These are phyloP conservation scores for Chromoteleia sp. DNA, from an alignment of 2,888 invertebrate genomes.

Conservation along the genomic window DNA sequence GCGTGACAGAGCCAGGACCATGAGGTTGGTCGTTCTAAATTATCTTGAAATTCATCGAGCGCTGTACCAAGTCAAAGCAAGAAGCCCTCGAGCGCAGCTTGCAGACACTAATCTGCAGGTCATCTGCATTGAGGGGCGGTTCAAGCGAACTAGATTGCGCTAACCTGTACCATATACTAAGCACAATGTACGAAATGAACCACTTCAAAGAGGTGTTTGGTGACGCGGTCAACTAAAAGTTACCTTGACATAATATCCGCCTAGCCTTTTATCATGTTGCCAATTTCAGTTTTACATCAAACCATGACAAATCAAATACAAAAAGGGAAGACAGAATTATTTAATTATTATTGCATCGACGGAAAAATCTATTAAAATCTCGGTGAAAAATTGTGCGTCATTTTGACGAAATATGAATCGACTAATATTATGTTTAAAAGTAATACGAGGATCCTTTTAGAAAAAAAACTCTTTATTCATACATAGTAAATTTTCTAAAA, in stretches of 20 bases:
- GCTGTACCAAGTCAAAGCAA: slow-evolving; percentile 75
- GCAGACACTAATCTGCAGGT: slow-evolving; percentile 76
- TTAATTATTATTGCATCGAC: no score
- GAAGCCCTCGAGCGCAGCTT: slow-evolving; percentile 72
- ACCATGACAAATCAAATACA: neutral
- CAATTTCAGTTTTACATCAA: slow-evolving; percentile 16
- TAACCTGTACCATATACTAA: slow-evolving; percentile 46
- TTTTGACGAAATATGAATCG: no score
- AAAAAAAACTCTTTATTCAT: no score
- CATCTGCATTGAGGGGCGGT: slow-evolving; percentile 75
- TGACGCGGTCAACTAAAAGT: slow-evolving; percentile 50
- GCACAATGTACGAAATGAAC: slow-evolving; percentile 61
- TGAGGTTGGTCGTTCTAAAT: slow-evolving; percentile 73
- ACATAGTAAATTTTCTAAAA: no score
- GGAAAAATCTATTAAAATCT: no score
- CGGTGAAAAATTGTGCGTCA: no score
- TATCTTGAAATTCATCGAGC: slow-evolving; percentile 75
- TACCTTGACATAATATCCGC: slow-evolving; percentile 54
- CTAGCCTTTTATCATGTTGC: neutral
- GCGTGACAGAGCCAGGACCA: slow-evolving; percentile 60
- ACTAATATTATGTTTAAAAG: no score
- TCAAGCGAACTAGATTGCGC: slow-evolving; percentile 60
- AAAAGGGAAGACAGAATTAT: no score
- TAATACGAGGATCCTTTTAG: no score
- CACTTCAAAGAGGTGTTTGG: slow-evolving; percentile 66